Base-by-base conservation (phyloP, 2,888 invertebrate genomes). In the Dryobota labecula region DNA sequence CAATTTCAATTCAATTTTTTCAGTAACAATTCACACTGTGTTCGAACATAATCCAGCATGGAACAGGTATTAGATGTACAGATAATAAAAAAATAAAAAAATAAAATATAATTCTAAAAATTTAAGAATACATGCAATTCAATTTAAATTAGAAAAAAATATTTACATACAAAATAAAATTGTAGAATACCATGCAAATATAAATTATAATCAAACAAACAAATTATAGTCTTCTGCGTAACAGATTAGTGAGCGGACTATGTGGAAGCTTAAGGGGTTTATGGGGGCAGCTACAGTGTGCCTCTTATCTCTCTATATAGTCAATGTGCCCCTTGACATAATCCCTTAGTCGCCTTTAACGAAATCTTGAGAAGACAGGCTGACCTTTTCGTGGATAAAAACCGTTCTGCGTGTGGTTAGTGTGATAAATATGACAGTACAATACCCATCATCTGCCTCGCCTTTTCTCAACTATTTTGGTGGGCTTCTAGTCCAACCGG, bases 281-380 rank as follows among this genome's bases (percentile, higher is more conserved):
- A 70, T 38, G 38, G 24, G 36, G 56, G 47, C 20, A 41, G 13
- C 30, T 20, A n/a, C 30, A 43, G 30, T 3, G 36, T 30, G 36
- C 4, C 49, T 27, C 78, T 43, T 73, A 77, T 77, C 77, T 43
- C 36, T n/a, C n/a, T n/a, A n/a, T n/a, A n/a, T n/a, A n/a, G n/a
- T n/a, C n/a, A n/a, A n/a, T n/a, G n/a, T n/a, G n/a, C n/a, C 77
- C 56, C 77, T 77, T 30, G 57, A 57, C 43, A 30, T 73, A 77
- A 70, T 73, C 78, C 57, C 43, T 49, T 24, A 73, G 63, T 33
- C 67, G 18, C 15, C 53, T 20, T 30, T 57, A 70, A 77, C 49
- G 49, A 38, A n/a, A 18, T 30, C 78, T 77, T 38, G 57, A 77
- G 13, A 70, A 49, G 49, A 30, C 30, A 13, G 43, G 30, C 24